Conservation (phyloP, 2,797 vertebrate genomes). For the Prionace glauca region DNA sequence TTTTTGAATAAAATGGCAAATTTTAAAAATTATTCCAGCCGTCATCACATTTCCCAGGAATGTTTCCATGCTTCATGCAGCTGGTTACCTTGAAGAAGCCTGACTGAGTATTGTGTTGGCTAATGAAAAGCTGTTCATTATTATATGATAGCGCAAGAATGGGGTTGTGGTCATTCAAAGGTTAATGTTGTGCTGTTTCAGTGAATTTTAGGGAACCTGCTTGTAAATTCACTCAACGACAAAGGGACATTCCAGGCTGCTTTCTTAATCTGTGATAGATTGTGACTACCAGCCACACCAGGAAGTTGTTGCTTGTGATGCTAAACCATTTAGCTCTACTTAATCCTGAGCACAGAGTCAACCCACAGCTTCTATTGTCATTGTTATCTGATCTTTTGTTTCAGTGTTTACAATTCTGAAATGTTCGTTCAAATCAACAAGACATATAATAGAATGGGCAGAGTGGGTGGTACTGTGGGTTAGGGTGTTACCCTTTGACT, state of each 20-base stretch:
- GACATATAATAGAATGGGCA: background rate
- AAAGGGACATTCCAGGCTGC: background rate
- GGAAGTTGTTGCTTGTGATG: background rate
- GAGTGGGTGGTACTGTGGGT: background rate
- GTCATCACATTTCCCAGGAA: background rate
- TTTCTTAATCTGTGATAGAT: background rate
- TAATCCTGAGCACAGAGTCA: background rate
- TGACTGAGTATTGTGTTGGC: background rate
- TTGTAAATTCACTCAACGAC: background rate
- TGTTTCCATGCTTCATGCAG: background rate
- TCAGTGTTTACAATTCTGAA: background rate
- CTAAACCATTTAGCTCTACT: background rate
- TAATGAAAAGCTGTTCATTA: background rate
- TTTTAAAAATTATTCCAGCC: background rate
- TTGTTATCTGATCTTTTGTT: background rate
- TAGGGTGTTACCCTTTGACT: background rate
- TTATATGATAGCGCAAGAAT: background rate
- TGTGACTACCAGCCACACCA: background rate
- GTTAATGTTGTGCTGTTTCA: background rate
- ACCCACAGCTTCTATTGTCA: background rate
- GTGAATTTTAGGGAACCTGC: background rate
- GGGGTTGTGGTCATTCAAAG: background rate
- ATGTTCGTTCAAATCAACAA: background rate
- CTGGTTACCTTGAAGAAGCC: background rate
- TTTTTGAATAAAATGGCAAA: background rate